Conservation (phyloP, 1,140 invertebrate species). For the Listronotus bonariensis region DNA sequence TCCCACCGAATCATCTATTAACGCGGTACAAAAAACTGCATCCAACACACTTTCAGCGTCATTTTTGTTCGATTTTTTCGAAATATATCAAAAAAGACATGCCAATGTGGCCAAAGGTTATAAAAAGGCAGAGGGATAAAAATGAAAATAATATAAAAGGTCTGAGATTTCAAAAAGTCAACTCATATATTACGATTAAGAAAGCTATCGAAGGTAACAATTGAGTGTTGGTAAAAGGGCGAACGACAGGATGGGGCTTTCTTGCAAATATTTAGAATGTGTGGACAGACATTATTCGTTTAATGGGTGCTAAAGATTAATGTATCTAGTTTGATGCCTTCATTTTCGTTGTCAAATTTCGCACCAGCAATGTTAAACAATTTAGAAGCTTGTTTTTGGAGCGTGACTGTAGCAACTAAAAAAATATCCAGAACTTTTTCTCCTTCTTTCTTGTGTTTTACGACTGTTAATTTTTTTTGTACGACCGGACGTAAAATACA, state of each 20-base stretch:
- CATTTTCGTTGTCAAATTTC: no score
- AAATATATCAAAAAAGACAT: constrained; percentile 24
- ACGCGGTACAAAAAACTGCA: background rate
- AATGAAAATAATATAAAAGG: constrained; percentile 24
- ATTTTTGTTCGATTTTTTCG: constrained; percentile 8
- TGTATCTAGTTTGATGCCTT: constrained; percentile 28
- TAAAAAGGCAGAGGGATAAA: constrained; percentile 19
- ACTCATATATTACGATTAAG: constrained; percentile 32
- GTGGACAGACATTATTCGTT: constrained; percentile 39
- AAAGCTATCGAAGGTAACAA: constrained; percentile 21
- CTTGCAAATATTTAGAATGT: constrained; percentile 40
- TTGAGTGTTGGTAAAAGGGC: constrained; percentile 19
- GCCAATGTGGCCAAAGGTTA: constrained; percentile 28
- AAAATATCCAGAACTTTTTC: no score
- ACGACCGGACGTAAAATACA: no score
- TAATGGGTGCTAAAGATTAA: constrained; percentile 36
- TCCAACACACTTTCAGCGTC: constrained; percentile 15
- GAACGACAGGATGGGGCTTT: constrained; percentile 30
- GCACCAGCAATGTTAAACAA: no score
- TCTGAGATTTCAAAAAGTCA: constrained; percentile 6
- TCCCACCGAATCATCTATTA: background rate
- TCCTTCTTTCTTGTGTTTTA: no score
- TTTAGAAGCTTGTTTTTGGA: no score
- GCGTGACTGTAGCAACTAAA: no score
- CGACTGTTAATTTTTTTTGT: no score